phyloP scores from a whole-genome alignment of 2,888 invertebrate species.

The Microctonus hyperodae region DNA sequence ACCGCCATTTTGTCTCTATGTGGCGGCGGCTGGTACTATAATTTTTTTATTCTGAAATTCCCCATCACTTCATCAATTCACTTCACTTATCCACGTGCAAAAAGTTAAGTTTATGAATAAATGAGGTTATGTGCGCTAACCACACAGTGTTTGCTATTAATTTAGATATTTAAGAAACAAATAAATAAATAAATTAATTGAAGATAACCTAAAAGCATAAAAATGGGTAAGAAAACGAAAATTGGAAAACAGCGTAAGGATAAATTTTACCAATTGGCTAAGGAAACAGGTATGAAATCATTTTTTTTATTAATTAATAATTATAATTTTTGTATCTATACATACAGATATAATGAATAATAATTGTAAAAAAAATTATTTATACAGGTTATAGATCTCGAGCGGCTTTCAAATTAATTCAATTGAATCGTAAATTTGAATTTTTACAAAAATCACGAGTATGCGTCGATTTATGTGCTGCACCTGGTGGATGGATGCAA shows the following conservation, averaged over 20 bases:
- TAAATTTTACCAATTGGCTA: conserved; percentile 98
- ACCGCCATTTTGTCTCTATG: too few species aligned
- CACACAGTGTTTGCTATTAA: too few species aligned
- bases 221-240: conserved; percentile 94
- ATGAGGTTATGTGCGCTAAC: too few species aligned
- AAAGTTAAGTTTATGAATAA: too few species aligned
- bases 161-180: too few species aligned
- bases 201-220: background rate
- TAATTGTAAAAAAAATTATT: too few species aligned
- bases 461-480: conserved; percentile 97
- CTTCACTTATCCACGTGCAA: too few species aligned
- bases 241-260: conserved; percentile 97
- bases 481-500: conserved; percentile 99
- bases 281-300: conserved; percentile 87
- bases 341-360: background rate
- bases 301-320: conserved; percentile 12
- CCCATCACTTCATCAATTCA: too few species aligned
- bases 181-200: background rate
- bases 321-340: background rate
- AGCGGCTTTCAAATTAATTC: conserved; percentile 99
- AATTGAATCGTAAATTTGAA: conserved; percentile 95
- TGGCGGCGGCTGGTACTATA: too few species aligned
- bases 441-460: conserved; percentile 96
- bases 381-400: conserved; percentile 92
- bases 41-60: too few species aligned